Evolutionary conservation across 2,888 invertebrate species (phyloP).

Genomic region (Eurytoma adleriae): DNA sequence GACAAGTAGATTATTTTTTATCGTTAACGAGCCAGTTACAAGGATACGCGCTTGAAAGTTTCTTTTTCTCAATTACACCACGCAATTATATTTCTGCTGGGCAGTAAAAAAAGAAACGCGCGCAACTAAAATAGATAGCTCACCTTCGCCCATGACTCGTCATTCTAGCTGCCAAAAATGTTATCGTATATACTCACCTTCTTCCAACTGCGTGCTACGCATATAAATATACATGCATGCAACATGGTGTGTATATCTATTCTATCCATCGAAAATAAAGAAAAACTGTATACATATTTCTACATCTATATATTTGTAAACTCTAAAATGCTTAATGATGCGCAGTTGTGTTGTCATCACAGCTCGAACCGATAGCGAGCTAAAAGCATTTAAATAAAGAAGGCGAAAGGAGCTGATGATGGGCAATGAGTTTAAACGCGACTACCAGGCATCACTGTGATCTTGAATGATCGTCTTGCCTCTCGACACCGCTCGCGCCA

Average conservation of each 20-base stretch:
- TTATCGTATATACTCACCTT: too few relatives aligned
- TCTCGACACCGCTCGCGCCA: constrained; percentile 73
- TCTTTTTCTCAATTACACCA: too few relatives aligned
- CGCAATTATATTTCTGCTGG: too few relatives aligned
- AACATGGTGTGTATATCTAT: constrained; percentile 40
- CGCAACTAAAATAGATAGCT: too few relatives aligned
- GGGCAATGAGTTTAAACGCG: constrained; percentile 73
- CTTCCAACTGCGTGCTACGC: constrained; percentile 44
- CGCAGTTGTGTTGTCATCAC: constrained; percentile 29
- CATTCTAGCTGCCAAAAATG: too few relatives aligned
- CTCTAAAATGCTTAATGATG: constrained; percentile 48
- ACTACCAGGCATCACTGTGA: constrained; percentile 75
- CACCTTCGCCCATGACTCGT: too few relatives aligned
- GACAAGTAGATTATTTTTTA: too few relatives aligned
- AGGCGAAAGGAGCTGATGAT: constrained; percentile 63
- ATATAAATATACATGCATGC: constrained; percentile 50
- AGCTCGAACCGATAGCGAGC: constrained; percentile 12
- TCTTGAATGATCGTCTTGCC: constrained; percentile 52
- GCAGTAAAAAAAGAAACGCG: too few relatives aligned
- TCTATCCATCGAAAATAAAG: neutral
- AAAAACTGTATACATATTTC: neutral
- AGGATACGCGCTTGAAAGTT: too few relatives aligned
- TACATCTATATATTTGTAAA: constrained; percentile 23
- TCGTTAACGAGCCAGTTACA: too few relatives aligned
- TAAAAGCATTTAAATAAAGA: neutral